Percentiles rank a stretch among this genome's conserved stretches.
Conservation (phyloP, 1,140 invertebrate species). For the Bombus ignitus region DNA sequence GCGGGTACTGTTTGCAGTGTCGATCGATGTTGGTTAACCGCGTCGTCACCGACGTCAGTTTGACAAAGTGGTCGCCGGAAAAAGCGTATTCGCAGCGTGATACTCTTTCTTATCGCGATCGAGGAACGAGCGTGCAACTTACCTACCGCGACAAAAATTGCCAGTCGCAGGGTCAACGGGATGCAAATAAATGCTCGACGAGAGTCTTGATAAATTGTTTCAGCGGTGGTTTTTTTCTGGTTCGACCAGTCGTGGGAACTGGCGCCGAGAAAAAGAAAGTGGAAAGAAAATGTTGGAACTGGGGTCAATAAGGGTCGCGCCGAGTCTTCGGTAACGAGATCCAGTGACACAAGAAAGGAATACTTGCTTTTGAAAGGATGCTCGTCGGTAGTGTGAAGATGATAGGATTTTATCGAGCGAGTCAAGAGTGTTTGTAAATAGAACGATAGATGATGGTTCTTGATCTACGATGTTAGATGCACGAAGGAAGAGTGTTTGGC, state of each 20-base stretch:
- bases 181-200: slow-evolving; percentile 24
- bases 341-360: neutral
- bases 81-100: neutral
- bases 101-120: no score
- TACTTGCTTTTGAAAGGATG: neutral
- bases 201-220: slow-evolving; percentile 9
- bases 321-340: neutral
- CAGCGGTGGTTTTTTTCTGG: neutral
- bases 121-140: neutral
- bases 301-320: neutral
- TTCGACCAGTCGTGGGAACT: neutral
- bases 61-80: slow-evolving; percentile 6
- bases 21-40: slow-evolving; percentile 23
- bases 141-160: neutral
- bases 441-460: neutral
- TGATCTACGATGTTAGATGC: neutral
- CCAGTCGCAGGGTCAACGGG: neutral
- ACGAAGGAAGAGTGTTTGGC: neutral
- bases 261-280: neutral
- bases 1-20: neutral
- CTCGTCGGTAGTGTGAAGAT: neutral
- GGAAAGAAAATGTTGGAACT: neutral
- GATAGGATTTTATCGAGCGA: neutral
- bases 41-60: neutral
- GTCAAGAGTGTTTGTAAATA: neutral